Percentiles rank a stretch among this genome's conserved stretches.
Conservation (phyloP, 2,888 invertebrate genomes). For the Argyresthia albistria region DNA sequence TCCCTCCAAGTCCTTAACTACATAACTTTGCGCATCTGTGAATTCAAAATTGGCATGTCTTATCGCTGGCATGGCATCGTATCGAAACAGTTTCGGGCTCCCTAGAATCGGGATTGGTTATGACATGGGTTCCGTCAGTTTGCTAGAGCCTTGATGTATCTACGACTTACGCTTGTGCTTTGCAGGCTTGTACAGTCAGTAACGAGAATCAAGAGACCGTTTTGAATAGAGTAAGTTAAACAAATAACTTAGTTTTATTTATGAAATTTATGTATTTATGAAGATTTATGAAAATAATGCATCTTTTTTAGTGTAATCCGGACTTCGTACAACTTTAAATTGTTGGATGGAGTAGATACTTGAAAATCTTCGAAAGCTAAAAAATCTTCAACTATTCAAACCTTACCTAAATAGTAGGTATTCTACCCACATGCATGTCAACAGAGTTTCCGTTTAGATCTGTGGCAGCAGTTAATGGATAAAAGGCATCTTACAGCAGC, state of each 20-base stretch:
- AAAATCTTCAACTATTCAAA: not conserved
- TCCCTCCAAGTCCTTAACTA: not conserved
- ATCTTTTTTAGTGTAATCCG: too few relatives aligned
- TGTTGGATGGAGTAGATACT: too few relatives aligned
- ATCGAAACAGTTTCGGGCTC: slow-evolving; percentile 16
- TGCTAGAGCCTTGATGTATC: slow-evolving; percentile 21
- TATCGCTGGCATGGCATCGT: slow-evolving; percentile 35
- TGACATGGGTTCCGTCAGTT: slow-evolving; percentile 34
- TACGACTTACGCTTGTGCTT: slow-evolving; percentile 10
- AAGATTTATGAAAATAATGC: too few relatives aligned
- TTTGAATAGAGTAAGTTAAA: too few relatives aligned
- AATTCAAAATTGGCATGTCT: slow-evolving; percentile 46
- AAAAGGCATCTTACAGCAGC: slow-evolving; percentile 19
- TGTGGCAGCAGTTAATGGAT: slow-evolving; percentile 33
- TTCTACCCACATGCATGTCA: slow-evolving; percentile 17
- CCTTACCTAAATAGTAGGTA: too few relatives aligned
- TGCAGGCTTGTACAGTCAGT: too few relatives aligned
- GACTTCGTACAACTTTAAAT: too few relatives aligned
- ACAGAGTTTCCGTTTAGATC: slow-evolving; percentile 29
- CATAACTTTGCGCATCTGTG: slow-evolving; percentile 11
- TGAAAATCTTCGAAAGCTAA: not conserved
- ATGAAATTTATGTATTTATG: too few relatives aligned
- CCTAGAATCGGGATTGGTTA: slow-evolving; percentile 26
- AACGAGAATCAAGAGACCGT: too few relatives aligned
- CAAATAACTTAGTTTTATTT: too few relatives aligned